Base-by-base conservation (phyloP, 2,113 vertebrate genomes). In the Barnardius zonarius region DNA sequence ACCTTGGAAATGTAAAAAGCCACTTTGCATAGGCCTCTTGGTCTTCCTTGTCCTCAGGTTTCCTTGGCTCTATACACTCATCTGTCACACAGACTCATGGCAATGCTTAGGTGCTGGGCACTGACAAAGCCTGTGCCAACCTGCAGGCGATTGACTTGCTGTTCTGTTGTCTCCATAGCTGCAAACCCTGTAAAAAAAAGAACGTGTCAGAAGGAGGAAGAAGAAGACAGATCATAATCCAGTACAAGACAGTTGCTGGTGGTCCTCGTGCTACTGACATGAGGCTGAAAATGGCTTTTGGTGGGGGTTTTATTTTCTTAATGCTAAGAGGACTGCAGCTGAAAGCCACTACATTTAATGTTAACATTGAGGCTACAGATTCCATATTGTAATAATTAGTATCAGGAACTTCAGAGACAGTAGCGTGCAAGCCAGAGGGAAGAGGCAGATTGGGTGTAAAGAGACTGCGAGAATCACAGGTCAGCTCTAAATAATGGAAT, bases 321-420 rank as follows among this genome's bases (percentile, higher is more conserved):
- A 72, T 88, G 64, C 90, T 94, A 93, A 85, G 73, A 93, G 35
- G 64, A 48, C 55, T 93, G 61, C 80, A 93, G 83, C 88, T 93
- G 76, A 94, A 95, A 96, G 86, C 88, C 73, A 51, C 90, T 80
- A 41, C 39, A 83, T 78, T 96, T 90, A 94, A 94, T 86, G 90
- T 88, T 95, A 93, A 94, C 88, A 86, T 51, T 95, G 68, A 93
- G 68, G 80, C 86, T 93, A 81, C 43, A 88, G 77, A 48, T 52
- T 93, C 70, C 93, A 93, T 94, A 90, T 72, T 97, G 95, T 86
- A 93, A 75, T 92, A 83, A 96, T 95, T 96, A 95, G 85, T 30
- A 93, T 61, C 94, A 94, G 85, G 88, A 95, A 96, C 92, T 96
- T 91, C 90, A 88, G 88, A 70, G 91, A 69, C 16, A 6, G 87